These are phyloP conservation scores for Astatotilapia flaviijosephi DNA, from an alignment of 2,113 vertebrate species.

Conservation along the genomic window DNA sequence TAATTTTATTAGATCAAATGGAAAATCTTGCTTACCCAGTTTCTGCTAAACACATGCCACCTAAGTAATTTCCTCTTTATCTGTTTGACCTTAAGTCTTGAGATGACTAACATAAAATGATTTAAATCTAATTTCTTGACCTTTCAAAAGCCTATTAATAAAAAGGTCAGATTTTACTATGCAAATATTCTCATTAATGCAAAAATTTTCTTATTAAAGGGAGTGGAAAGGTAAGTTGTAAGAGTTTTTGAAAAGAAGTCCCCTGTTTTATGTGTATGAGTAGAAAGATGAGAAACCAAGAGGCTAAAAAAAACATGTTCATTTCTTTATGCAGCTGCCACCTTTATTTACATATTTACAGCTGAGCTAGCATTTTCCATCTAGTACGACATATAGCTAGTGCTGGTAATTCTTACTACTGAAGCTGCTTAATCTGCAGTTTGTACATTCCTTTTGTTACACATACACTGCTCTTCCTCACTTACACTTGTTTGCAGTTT, in stretches of 20 bases:
- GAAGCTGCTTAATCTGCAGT: neutral
- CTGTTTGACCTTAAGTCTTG: conserved; percentile 21
- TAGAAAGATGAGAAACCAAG: neutral
- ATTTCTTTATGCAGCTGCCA: neutral
- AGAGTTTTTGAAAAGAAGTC: neutral
- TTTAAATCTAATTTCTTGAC: conserved; percentile 33
- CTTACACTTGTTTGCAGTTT: neutral
- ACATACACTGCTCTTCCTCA: neutral
- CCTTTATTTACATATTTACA: conserved; percentile 13
- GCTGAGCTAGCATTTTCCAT: neutral
- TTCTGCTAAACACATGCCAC: conserved; percentile 9
- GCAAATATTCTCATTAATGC: conserved; percentile 32
- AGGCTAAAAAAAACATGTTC: neutral
- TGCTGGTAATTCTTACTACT: neutral
- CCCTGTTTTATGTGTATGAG: neutral
- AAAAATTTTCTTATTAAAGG: neutral
- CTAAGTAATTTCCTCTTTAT: conserved; percentile 29
- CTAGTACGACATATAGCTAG: neutral
- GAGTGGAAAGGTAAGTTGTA: neutral
- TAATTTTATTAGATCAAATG: neutral
- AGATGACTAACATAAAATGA: conserved; percentile 16
- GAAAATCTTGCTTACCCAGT: neutral
- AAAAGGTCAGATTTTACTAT: conserved; percentile 34
- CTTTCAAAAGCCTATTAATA: conserved; percentile 29
- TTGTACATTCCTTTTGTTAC: neutral